These are phyloP conservation scores for Epinephelus moara DNA, from an alignment of 2,113 vertebrate genomes.

Conservation along the genomic window DNA sequence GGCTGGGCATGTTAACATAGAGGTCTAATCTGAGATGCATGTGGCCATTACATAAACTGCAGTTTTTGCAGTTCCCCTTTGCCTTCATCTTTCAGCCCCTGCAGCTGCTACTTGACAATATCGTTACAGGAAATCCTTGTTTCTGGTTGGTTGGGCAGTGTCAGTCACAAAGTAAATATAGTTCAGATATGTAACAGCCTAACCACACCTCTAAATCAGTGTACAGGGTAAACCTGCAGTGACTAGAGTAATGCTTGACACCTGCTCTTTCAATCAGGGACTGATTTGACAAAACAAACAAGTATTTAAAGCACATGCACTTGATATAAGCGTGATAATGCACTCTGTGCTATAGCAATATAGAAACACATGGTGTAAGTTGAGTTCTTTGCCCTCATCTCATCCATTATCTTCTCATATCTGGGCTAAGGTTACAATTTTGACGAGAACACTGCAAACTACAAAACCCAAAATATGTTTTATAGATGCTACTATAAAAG, in stretches of 20 bases:
- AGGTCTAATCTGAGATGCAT: too few relatives aligned
- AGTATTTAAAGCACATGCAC: neutral
- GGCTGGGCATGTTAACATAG: too few relatives aligned
- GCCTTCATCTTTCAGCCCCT: too few relatives aligned
- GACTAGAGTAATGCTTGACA: neutral
- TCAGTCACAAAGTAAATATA: neutral
- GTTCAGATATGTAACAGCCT: neutral
- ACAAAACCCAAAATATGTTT: neutral
- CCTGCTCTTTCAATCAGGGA: neutral
- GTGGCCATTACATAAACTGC: too few relatives aligned
- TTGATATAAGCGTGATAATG: neutral
- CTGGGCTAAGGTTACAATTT: too few relatives aligned
- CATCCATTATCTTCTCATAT: neutral
- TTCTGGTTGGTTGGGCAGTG: neutral
- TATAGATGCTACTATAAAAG: neutral
- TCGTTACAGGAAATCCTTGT: neutral
- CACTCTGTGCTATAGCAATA: neutral
- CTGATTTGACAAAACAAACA: neutral
- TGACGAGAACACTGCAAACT: neutral
- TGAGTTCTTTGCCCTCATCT: neutral
- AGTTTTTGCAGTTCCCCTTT: too few relatives aligned
- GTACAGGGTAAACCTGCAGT: neutral
- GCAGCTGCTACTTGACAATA: neutral
- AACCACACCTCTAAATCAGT: neutral
- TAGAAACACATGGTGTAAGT: too few relatives aligned